Evolutionary conservation across 2,888 invertebrate genomes (phyloP).

Genomic region (Listrodromus nycthemerus): DNA sequence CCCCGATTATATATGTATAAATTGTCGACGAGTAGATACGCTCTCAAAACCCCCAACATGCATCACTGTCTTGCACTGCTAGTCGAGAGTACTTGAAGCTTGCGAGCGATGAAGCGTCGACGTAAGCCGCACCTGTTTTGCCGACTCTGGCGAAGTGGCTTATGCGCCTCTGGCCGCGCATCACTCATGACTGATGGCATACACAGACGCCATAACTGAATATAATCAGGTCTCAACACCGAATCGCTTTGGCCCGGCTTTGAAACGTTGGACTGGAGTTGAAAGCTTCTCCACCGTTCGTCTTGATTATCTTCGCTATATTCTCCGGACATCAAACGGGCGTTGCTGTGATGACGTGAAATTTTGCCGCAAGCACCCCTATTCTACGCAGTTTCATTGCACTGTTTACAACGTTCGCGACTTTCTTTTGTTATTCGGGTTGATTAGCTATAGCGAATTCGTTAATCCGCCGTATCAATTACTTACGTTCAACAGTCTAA

Average conservation of each 20-base stretch:
- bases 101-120: slow-evolving; percentile 18
- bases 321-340: neutral
- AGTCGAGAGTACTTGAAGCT: slow-evolving; percentile 15
- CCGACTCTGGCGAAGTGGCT: slow-evolving; percentile 14
- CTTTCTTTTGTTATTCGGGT: too few species aligned
- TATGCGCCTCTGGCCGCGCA: neutral
- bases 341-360: neutral
- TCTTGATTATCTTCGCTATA: neutral
- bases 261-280: neutral
- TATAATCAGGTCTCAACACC: neutral
- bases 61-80: slow-evolving; percentile 18
- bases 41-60: slow-evolving; percentile 19
- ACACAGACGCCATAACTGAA: slow-evolving; percentile 6
- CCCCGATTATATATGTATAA: neutral
- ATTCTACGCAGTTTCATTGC: too few species aligned
- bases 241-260: neutral
- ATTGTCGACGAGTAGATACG: slow-evolving; percentile 24
- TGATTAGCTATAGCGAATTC: too few species aligned
- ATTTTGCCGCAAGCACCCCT: too few species aligned
- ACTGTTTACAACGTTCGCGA: too few species aligned
- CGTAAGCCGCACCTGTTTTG: slow-evolving; percentile 34
- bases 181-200: neutral
- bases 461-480: too few species aligned
- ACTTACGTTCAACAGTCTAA: too few species aligned
- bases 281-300: neutral